Conservation (phyloP, 1,140 invertebrate genomes). For the Eupristina koningsbergeri region DNA sequence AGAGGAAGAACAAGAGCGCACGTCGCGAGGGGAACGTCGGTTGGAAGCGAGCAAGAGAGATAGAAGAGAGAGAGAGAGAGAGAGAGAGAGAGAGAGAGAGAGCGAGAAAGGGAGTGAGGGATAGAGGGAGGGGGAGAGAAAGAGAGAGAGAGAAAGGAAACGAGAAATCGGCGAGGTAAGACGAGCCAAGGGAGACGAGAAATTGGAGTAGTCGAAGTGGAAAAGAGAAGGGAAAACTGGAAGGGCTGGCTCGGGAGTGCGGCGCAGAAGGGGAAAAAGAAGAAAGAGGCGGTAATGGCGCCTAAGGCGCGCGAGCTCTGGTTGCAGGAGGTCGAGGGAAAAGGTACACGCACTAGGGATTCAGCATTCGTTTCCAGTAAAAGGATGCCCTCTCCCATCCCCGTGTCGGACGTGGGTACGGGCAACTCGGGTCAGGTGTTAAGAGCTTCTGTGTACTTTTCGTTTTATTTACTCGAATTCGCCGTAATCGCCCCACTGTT, state of each 20-base stretch:
- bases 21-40: slow-evolving; percentile 46
- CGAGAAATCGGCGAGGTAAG: slow-evolving; percentile 42
- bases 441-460: not conserved
- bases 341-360: not conserved
- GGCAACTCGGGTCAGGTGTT: not conserved
- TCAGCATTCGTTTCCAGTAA: not conserved
- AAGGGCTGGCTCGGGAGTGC: slow-evolving; percentile 50
- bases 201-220: slow-evolving; percentile 56
- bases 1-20: slow-evolving; percentile 49
- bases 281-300: slow-evolving; percentile 35
- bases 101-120: slow-evolving; percentile 42
- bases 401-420: not conserved
- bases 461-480: not conserved
- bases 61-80: not conserved
- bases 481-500: not conserved
- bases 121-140: too few species aligned
- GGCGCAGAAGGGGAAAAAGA: slow-evolving; percentile 29
- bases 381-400: not conserved
- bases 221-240: slow-evolving; percentile 58
- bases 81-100: slow-evolving; percentile 39
- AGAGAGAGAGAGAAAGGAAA: slow-evolving; percentile 34
- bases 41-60: slow-evolving; percentile 32
- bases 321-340: not conserved
- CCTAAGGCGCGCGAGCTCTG: slow-evolving; percentile 31
- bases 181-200: slow-evolving; percentile 49